Evolutionary conservation across 2,797 vertebrate species (phyloP), one percentile per base, ranked within the genome.

Genomic region (Parauchenoglanis ngamensis): DNA sequence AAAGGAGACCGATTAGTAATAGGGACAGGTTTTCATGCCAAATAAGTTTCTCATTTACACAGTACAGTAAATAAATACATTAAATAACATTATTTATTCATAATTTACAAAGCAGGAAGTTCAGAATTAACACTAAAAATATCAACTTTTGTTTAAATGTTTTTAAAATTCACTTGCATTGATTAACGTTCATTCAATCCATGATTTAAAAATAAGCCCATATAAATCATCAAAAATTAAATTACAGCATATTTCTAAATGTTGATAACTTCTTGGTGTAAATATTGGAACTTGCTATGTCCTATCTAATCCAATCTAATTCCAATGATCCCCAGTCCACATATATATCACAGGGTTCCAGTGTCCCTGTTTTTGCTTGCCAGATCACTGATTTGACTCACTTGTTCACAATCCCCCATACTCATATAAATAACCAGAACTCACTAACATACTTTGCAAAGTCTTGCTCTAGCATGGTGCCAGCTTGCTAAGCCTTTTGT

Each of bases 1-100:
- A 57, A 86, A 77, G 40, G 54, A 59, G 31, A 76, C 79, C 59
- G 28, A 57, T 86, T 85, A 84, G 61, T 81, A 80, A 72, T 72
- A 21, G 75, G 52, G 59, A 63, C 82, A 7, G 25, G 65, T 31
- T 67, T 67, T 31, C 65, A 28, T 67, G 28, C 25, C 11, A 61
- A 25, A 61, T 10, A 61, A 61, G 7, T 8, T 59, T 21, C 21
- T 10, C 28, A 67, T 40, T 40, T n/a, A n/a, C 12, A n/a, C 44
- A 75, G 11, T 49, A 49, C 12, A n/a, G 13, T 49, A 75, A 46
- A 28, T 49, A 75, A 75, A 75, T 7, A 15, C 35, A 35, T 35
- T 35, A 35, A 35, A 35, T 57, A 57, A 57, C 28, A 57, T 35
- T 57, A 54, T 28, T 17, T 52, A 57, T 35, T 78, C 21, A 78